Percentiles rank a stretch among this genome's conserved stretches.
phyloP scores from a whole-genome alignment of 2,797 vertebrate species.

The Mergus octosetaceus region DNA sequence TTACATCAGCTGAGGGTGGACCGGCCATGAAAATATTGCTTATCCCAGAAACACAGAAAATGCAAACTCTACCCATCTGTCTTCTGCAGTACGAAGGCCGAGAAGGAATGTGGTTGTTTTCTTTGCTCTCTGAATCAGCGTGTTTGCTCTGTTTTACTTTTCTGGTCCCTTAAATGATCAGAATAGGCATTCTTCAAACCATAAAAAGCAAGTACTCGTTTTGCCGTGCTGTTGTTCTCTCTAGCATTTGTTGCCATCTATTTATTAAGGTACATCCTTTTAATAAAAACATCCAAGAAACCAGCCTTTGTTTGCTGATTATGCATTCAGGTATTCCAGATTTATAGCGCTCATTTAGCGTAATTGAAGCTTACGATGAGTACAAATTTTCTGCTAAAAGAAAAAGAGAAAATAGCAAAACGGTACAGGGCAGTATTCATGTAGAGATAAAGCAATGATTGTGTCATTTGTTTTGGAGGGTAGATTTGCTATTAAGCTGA shows the following conservation, averaged over 20 bases:
- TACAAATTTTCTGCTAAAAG: conserved; percentile 56
- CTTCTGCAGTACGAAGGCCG: not conserved
- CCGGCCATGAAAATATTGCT: not conserved
- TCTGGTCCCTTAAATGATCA: conserved; percentile 49
- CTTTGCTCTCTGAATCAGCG: not conserved
- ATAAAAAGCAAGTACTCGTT: conserved; percentile 53
- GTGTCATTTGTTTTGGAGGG: conserved; percentile 73
- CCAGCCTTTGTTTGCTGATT: conserved; percentile 54
- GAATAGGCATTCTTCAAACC: conserved; percentile 56
- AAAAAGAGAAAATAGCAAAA: conserved; percentile 56
- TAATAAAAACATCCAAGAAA: conserved; percentile 66
- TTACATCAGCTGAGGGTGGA: not conserved
- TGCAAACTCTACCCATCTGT: not conserved
- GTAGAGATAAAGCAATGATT: conserved; percentile 60
- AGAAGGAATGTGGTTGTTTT: conserved; percentile 5
- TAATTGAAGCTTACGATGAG: conserved; percentile 71
- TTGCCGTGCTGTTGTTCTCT: conserved; percentile 46
- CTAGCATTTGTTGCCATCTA: conserved; percentile 63
- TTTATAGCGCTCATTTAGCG: conserved; percentile 40
- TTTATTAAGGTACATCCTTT: conserved; percentile 65
- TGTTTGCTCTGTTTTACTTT: conserved; percentile 11
- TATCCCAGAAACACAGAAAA: not conserved
- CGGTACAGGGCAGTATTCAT: conserved; percentile 26
- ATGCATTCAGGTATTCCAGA: conserved; percentile 53
- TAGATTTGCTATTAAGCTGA: conserved; percentile 73